Conservation (phyloP, 1,140 invertebrate species). For the Armadillidium nasatum region DNA sequence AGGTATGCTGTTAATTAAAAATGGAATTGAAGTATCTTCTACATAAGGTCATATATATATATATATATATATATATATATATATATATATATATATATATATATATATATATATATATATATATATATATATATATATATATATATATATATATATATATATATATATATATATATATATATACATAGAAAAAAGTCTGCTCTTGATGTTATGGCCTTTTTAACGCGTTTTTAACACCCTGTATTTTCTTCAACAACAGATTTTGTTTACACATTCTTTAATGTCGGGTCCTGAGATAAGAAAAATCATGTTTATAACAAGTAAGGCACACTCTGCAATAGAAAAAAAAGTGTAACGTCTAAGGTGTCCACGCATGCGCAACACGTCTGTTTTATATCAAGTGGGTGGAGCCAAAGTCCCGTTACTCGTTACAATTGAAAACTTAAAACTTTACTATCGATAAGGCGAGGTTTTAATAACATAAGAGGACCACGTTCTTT, state of each 20-base stretch:
- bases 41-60: too few relatives aligned
- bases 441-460: neutral
- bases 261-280: neutral
- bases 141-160: constrained; percentile 10
- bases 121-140: constrained; percentile 15
- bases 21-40: too few relatives aligned
- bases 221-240: neutral
- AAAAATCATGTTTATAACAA: constrained; percentile 3
- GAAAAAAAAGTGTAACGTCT: neutral
- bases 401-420: neutral
- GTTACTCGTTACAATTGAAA: neutral
- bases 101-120: constrained; percentile 15
- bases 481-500: too few relatives aligned
- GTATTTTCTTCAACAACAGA: neutral
- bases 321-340: neutral
- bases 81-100: constrained; percentile 11
- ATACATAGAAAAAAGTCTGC: neutral
- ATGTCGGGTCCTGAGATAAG: neutral
- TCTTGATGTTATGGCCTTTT: neutral
- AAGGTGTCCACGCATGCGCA: neutral
- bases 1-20: too few relatives aligned
- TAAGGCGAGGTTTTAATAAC: too few relatives aligned
- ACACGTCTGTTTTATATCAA: neutral
- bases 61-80: neutral
- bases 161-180: constrained; percentile 15